Evolutionary conservation across 1,140 invertebrate genomes (phyloP).

Genomic region (Gryon sp.): DNA sequence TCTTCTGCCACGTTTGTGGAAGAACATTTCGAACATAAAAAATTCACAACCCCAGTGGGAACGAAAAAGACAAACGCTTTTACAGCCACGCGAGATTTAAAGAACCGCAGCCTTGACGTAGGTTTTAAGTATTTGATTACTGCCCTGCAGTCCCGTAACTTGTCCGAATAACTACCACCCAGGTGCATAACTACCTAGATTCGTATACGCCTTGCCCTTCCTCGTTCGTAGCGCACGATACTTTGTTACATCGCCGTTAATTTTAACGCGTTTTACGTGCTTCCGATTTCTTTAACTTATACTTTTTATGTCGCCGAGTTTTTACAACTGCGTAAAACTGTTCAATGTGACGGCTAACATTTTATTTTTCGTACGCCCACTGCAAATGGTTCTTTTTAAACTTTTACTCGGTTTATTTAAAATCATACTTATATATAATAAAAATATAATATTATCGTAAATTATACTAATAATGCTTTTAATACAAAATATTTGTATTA

Average conservation of each 20-base stretch:
- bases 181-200: slow-evolving; percentile 64
- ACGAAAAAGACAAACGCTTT: slow-evolving; percentile 65
- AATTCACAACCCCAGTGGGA: slow-evolving; percentile 54
- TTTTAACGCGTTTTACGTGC: slow-evolving; percentile 78
- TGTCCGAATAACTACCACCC: slow-evolving; percentile 59
- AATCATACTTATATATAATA: too few species aligned
- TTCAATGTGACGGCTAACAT: too few species aligned
- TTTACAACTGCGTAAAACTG: slow-evolving; percentile 44
- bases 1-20: slow-evolving; percentile 7
- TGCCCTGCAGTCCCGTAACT: slow-evolving; percentile 67
- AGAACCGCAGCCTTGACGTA: slow-evolving; percentile 53
- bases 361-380: too few species aligned
- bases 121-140: slow-evolving; percentile 77
- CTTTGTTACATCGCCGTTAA: slow-evolving; percentile 78
- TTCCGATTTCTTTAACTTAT: slow-evolving; percentile 74
- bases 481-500: too few species aligned
- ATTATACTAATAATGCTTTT: too few species aligned
- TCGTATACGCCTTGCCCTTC: slow-evolving; percentile 58
- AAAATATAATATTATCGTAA: too few species aligned
- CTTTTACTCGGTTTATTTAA: too few species aligned
- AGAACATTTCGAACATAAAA: slow-evolving; percentile 30
- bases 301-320: slow-evolving; percentile 59
- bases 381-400: too few species aligned
- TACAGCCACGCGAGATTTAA: slow-evolving; percentile 58
- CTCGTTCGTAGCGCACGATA: slow-evolving; percentile 68